Evolutionary conservation across 2,888 invertebrate species (phyloP).

Genomic region (Eupsilia transversa): DNA sequence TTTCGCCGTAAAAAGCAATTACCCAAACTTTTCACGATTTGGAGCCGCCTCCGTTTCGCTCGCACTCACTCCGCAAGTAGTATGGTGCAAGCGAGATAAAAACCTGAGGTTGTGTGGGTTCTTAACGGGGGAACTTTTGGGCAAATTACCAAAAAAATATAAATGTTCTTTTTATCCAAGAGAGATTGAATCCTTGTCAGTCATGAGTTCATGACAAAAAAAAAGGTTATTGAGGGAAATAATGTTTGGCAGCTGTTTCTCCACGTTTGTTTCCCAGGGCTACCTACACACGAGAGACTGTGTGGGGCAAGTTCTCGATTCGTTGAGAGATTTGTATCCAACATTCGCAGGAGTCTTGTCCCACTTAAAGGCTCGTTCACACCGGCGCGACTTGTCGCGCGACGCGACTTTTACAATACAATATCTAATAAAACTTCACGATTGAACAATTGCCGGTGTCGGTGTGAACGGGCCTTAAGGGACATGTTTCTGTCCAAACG

Average conservation of each 20-base stretch:
- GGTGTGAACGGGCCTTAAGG: too few relatives aligned
- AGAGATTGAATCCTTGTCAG: neutral
- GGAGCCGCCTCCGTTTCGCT: too few relatives aligned
- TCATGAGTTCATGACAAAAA: conserved; percentile 6
- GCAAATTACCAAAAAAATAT: neutral
- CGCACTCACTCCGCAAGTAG: too few relatives aligned
- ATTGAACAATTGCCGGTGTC: too few relatives aligned
- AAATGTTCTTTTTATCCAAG: neutral
- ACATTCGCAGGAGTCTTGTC: conserved; percentile 8
- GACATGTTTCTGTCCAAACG: neutral
- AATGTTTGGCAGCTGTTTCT: conserved; percentile 5
- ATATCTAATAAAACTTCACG: too few relatives aligned
- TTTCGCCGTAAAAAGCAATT: too few relatives aligned
- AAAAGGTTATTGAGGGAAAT: neutral
- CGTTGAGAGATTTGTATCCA: neutral
- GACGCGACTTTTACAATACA: too few relatives aligned
- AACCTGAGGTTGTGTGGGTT: too few relatives aligned
- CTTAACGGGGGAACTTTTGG: neutral
- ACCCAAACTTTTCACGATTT: too few relatives aligned
- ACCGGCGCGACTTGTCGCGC: too few relatives aligned
- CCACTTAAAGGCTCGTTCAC: too few relatives aligned
- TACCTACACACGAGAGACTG: neutral
- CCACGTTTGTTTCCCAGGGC: neutral
- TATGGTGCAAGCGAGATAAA: too few relatives aligned
- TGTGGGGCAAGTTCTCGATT: conserved; percentile 17